Evolutionary conservation across 2,113 vertebrate species (phyloP).

Genomic region (Hiodon alosoides): DNA sequence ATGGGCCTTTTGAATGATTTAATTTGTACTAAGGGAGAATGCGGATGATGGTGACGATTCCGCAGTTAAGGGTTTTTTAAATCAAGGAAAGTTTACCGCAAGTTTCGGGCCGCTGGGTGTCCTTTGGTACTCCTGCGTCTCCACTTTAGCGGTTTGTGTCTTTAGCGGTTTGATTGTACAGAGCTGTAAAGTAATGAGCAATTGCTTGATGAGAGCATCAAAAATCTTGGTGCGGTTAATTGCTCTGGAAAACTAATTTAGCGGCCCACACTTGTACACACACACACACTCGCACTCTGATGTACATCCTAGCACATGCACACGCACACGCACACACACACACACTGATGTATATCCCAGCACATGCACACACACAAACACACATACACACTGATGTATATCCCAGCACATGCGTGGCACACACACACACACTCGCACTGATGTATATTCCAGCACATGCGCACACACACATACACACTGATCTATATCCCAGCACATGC

Average conservation of each 20-base stretch:
- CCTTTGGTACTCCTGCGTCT: slow-evolving; percentile 49
- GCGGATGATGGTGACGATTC: no score
- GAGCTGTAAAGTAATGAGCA: slow-evolving; percentile 6
- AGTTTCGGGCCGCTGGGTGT: slow-evolving; percentile 45
- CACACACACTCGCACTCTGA: not conserved
- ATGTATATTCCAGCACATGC: not conserved
- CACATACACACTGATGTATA: not conserved
- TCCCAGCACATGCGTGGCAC: not conserved
- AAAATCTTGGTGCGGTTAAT: slow-evolving; percentile 15
- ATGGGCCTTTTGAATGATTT: no score
- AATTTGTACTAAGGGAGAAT: no score
- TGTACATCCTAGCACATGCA: not conserved
- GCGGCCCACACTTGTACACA: not conserved
- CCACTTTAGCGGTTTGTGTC: slow-evolving; percentile 61
- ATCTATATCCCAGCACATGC: not conserved
- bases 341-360: not conserved
- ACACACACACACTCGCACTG: not conserved
- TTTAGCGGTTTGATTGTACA: slow-evolving; percentile 36
- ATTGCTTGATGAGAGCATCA: slow-evolving; percentile 16
- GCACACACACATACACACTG: not conserved
- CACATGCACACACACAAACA: not conserved
- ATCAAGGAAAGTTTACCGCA: slow-evolving; percentile 22
- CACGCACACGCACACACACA: not conserved
- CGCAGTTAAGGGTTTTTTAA: not conserved
- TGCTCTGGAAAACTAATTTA: slow-evolving; percentile 18